A percentile compares a stretch with the other conserved stretches of the same genome.
These are phyloP conservation scores for Isurus oxyrinchus DNA, from an alignment of 2,113 vertebrate species.

Conservation along the genomic window DNA sequence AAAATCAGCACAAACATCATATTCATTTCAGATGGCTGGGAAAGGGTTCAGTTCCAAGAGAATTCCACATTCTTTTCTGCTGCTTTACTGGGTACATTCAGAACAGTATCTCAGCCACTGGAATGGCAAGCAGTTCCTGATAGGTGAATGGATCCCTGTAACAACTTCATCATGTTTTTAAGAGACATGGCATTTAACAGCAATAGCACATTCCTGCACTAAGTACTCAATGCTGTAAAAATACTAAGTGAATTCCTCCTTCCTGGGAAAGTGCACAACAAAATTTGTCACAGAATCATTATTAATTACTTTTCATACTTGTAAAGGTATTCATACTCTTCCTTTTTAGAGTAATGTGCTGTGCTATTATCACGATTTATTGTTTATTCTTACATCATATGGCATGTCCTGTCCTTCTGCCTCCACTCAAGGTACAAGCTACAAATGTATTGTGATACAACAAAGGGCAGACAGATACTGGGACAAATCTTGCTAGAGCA, in stretches of 20 bases:
- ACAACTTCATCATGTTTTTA: conserved; percentile 13
- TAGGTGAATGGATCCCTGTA: neutral
- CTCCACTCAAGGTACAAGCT: neutral
- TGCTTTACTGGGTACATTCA: neutral
- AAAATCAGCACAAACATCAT: conserved; percentile 30
- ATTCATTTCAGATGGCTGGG: neutral
- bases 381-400: neutral
- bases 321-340: neutral
- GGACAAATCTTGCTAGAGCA: no score
- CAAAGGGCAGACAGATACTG: neutral
- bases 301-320: neutral
- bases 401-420: neutral
- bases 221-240: conserved; percentile 11
- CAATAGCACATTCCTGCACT: neutral
- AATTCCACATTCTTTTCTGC: neutral
- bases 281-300: neutral
- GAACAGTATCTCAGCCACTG: neutral
- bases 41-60: neutral
- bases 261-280: neutral
- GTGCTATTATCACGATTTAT: neutral
- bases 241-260: neutral
- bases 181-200: neutral
- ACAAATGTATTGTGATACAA: no score
- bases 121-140: conserved; percentile 29
- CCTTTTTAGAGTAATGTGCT: neutral